phyloP scores from a whole-genome alignment of 2,113 vertebrate species.

The Semicossyphus pulcher region DNA sequence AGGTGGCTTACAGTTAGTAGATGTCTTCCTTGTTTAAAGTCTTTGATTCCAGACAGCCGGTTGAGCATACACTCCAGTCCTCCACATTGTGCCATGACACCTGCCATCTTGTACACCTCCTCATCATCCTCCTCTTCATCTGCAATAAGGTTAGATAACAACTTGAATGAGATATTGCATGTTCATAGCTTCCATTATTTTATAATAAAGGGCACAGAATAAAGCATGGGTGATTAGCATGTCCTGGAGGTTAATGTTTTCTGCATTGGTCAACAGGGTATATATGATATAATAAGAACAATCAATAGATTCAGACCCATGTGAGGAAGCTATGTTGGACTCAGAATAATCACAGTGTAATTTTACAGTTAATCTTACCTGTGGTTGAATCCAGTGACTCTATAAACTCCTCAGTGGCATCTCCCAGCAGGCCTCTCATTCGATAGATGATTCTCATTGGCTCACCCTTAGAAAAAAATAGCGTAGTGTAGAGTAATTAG shows the following conservation, averaged over 20 bases:
- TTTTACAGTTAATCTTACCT: slow-evolving; percentile 79
- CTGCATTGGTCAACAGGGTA: too few species aligned
- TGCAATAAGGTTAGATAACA: slow-evolving; percentile 61
- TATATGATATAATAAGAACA: too few species aligned
- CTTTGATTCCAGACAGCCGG: slow-evolving; percentile 95
- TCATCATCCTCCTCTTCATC: slow-evolving; percentile 99
- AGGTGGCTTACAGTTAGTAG: slow-evolving; percentile 90
- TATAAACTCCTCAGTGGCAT: slow-evolving; percentile 98
- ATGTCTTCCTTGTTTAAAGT: slow-evolving; percentile 98
- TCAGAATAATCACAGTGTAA: neutral
- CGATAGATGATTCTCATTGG: slow-evolving; percentile 99
- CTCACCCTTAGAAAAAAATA: slow-evolving; percentile 87
- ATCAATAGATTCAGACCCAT: neutral
- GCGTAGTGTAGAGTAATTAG: too few species aligned
- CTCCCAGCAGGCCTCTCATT: slow-evolving; percentile 97
- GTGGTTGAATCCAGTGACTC: slow-evolving; percentile 98
- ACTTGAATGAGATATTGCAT: neutral
- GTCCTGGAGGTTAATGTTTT: neutral
- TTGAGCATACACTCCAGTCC: slow-evolving; percentile 98
- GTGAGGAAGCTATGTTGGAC: neutral
- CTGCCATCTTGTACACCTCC: slow-evolving; percentile 98
- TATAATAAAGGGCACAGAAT: neutral
- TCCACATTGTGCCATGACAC: slow-evolving; percentile 98
- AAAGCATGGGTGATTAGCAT: neutral
- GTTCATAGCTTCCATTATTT: neutral